Percentiles rank a stretch among this genome's conserved stretches.
Conservation (phyloP, 2,888 invertebrate species). For the Eilema griseolum region DNA sequence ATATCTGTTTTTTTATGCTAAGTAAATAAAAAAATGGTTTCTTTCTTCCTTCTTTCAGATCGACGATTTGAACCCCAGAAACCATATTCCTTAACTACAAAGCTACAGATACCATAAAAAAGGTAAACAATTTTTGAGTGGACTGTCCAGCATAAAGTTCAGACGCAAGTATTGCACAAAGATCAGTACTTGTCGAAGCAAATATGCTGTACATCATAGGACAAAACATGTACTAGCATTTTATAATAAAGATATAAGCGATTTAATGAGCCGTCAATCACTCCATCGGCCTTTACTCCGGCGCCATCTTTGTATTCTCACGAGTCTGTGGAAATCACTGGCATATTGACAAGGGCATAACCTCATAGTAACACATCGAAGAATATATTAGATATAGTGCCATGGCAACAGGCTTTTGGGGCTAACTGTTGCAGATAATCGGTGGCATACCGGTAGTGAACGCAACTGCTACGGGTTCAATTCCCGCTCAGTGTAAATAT, state of each 20-base stretch:
- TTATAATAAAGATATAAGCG: not conserved
- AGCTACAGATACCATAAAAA: too few relatives aligned
- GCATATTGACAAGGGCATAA: slow-evolving; percentile 36
- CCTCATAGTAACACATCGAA: slow-evolving; percentile 15
- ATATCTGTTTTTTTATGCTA: too few relatives aligned
- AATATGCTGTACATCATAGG: not conserved
- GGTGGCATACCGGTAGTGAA: too few relatives aligned
- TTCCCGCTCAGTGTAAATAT: too few relatives aligned
- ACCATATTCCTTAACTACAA: too few relatives aligned
- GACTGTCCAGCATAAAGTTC: too few relatives aligned
- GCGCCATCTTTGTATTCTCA: slow-evolving; percentile 9
- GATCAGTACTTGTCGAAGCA: not conserved
- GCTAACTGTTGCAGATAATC: not conserved
- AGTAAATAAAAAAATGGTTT: too few relatives aligned
- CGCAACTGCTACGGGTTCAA: too few relatives aligned
- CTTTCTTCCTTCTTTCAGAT: too few relatives aligned
- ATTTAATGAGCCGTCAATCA: slow-evolving; percentile 21
- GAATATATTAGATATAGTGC: slow-evolving; percentile 15
- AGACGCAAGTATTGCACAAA: not conserved
- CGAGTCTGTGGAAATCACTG: slow-evolving; percentile 20
- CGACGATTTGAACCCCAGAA: too few relatives aligned
- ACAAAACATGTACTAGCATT: too few relatives aligned
- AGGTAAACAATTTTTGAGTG: too few relatives aligned
- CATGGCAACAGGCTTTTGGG: not conserved
- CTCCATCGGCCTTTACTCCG: not conserved